phyloP scores from a whole-genome alignment of 2,888 invertebrate species.

The Troilus luridus region DNA sequence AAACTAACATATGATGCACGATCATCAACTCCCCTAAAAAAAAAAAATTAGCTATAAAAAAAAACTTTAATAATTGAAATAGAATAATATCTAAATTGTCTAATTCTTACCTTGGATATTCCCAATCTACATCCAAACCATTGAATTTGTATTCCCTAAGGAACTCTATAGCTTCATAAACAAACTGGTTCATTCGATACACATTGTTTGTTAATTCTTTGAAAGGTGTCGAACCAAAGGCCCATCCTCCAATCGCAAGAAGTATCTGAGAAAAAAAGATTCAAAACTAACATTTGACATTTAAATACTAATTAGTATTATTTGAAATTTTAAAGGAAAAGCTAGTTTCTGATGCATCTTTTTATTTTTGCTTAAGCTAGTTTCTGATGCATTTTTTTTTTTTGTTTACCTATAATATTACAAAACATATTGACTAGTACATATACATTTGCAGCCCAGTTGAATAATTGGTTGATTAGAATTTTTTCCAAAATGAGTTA shows the following conservation, averaged over 20 bases:
- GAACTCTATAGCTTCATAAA: slow-evolving; percentile 94
- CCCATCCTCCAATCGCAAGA: slow-evolving; percentile 95
- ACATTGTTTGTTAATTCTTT: slow-evolving; percentile 92
- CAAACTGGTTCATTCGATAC: slow-evolving; percentile 95
- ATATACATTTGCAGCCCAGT: too few species aligned
- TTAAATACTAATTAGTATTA: not conserved
- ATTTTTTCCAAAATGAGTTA: too few species aligned
- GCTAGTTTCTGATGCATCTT: too few species aligned
- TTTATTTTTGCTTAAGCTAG: too few species aligned
- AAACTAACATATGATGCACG: slow-evolving; percentile 87
- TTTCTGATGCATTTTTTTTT: too few species aligned
- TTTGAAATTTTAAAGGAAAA: not conserved
- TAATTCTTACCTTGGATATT: slow-evolving; percentile 81
- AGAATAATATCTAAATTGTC: too few species aligned
- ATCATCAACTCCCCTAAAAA: slow-evolving; percentile 84
- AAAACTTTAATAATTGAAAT: not conserved
- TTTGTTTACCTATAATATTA: too few species aligned
- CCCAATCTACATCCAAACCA: slow-evolving; percentile 94
- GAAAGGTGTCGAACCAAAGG: slow-evolving; percentile 94
- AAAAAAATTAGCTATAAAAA: not conserved
- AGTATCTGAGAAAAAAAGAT: slow-evolving; percentile 74
- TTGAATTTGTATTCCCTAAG: slow-evolving; percentile 92
- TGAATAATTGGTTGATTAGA: too few species aligned
- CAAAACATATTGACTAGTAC: too few species aligned
- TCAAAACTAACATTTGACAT: not conserved